phyloP scores from a whole-genome alignment of 1,140 invertebrate genomes.

The Spodoptera litura region DNA sequence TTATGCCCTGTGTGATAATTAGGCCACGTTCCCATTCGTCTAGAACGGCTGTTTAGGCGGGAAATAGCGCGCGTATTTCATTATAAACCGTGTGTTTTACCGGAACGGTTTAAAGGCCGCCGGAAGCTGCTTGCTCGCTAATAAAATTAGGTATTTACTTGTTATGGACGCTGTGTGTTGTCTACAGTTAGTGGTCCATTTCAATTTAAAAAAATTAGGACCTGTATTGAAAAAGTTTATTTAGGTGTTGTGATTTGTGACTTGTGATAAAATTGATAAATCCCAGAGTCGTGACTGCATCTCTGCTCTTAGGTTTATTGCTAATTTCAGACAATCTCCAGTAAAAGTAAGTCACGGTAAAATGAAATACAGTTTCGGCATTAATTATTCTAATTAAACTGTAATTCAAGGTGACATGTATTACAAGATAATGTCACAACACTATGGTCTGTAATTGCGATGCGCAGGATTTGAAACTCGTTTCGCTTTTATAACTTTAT shows the following conservation, averaged over 20 bases:
- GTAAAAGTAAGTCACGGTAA: too few relatives aligned
- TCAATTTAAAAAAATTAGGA: too few relatives aligned
- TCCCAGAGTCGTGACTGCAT: too few relatives aligned
- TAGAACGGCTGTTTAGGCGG: constrained; percentile 1
- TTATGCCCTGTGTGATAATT: constrained; percentile 34
- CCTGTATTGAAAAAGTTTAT: too few relatives aligned
- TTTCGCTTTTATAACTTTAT: constrained; percentile 4
- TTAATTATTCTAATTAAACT: constrained; percentile 12
- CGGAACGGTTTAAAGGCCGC: constrained; percentile 26
- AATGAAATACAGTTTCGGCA: not conserved
- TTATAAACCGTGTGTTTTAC: constrained; percentile 1
- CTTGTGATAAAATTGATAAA: too few relatives aligned
- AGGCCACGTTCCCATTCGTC: constrained; percentile 17
- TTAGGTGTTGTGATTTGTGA: too few relatives aligned
- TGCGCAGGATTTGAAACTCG: constrained; percentile 4
- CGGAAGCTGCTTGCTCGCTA: constrained; percentile 11
- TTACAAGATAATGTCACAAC: constrained; percentile 20
- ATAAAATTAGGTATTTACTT: constrained; percentile 23
- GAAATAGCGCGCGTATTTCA: constrained; percentile 15
- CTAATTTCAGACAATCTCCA: too few relatives aligned
- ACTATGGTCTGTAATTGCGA: not conserved
- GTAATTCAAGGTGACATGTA: constrained; percentile 16
- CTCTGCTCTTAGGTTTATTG: too few relatives aligned
- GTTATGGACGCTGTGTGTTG: constrained; percentile 7
- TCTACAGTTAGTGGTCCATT: not conserved